Conservation (phyloP, 2,113 vertebrate species). For the Acrocephalus kingi region DNA sequence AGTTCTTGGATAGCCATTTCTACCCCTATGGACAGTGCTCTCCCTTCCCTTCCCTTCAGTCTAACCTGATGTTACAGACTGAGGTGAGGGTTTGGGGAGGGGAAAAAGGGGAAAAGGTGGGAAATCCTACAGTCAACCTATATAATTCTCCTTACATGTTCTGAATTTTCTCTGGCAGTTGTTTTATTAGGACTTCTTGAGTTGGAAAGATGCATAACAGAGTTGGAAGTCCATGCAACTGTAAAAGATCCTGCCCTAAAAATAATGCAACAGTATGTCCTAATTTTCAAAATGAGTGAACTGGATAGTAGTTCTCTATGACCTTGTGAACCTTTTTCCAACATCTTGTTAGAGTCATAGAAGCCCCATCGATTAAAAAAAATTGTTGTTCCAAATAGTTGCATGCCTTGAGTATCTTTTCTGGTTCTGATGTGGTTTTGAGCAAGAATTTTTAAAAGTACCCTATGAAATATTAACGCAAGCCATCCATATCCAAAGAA, state of each 20-base stretch:
- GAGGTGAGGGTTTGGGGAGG: rapidly evolving
- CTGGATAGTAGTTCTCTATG: not conserved
- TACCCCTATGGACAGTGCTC: not conserved
- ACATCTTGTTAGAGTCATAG: not conserved
- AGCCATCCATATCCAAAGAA: not conserved
- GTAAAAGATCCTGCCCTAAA: not conserved
- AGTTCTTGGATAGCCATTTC: not conserved
- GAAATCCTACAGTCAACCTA: not conserved
- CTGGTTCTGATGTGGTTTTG: constrained; percentile 15
- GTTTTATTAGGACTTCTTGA: not conserved
- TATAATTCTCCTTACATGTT: not conserved
- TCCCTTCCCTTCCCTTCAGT: not conserved
- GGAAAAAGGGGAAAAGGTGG: not conserved
- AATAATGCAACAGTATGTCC: not conserved
- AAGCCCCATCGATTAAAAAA: constrained; percentile 3
- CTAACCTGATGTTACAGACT: not conserved
- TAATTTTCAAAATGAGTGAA: not conserved
- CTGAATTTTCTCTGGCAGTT: not conserved
- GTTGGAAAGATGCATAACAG: not conserved
- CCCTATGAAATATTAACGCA: constrained; percentile 51
- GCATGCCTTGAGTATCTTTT: constrained; percentile 3
- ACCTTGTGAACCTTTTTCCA: constrained; percentile 4
- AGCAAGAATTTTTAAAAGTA: constrained; percentile 36
- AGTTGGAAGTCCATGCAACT: not conserved
- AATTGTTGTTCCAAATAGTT: not conserved